These are phyloP conservation scores for Isichthys henryi DNA, from an alignment of 2,113 vertebrate species.

Conservation along the genomic window DNA sequence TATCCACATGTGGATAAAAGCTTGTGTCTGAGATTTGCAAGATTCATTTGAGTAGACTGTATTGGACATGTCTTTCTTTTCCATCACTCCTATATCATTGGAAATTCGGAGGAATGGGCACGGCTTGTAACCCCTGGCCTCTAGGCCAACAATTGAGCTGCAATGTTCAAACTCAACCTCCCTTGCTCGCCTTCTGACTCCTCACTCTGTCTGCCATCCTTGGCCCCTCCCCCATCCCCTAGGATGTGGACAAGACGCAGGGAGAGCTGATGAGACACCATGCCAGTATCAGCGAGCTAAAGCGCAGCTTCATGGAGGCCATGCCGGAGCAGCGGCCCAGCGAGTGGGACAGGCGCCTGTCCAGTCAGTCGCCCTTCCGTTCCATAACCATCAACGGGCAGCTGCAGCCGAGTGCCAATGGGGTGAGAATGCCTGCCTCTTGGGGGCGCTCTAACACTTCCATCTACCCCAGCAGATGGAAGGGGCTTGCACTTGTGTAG, in stretches of 20 bases:
- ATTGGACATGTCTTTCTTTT: background rate
- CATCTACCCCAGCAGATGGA: slow-evolving; percentile 12
- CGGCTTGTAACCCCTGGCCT: slow-evolving; percentile 9
- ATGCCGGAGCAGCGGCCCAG: slow-evolving; percentile 82
- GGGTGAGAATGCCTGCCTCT: slow-evolving; percentile 64
- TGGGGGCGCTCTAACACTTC: background rate
- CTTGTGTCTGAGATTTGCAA: background rate
- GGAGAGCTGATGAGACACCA: slow-evolving; percentile 94
- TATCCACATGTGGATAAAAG: background rate
- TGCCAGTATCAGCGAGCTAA: slow-evolving; percentile 91
- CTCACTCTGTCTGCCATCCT: background rate
- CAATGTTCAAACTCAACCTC: background rate
- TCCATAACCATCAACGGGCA: slow-evolving; percentile 84
- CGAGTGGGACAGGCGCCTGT: slow-evolving; percentile 96
- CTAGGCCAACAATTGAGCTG: background rate
- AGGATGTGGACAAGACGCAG: slow-evolving; percentile 94
- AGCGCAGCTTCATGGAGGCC: slow-evolving; percentile 97
- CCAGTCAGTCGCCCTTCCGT: slow-evolving; percentile 87
- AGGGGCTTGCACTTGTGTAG: background rate
- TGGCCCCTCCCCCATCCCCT: background rate
- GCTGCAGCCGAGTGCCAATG: slow-evolving; percentile 67
- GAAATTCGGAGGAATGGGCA: background rate
- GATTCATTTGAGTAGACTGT: background rate
- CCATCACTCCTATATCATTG: background rate
- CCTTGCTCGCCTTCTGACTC: background rate